Base-by-base conservation (phyloP, 2,113 vertebrate genomes). In the Junco hyemalis region DNA sequence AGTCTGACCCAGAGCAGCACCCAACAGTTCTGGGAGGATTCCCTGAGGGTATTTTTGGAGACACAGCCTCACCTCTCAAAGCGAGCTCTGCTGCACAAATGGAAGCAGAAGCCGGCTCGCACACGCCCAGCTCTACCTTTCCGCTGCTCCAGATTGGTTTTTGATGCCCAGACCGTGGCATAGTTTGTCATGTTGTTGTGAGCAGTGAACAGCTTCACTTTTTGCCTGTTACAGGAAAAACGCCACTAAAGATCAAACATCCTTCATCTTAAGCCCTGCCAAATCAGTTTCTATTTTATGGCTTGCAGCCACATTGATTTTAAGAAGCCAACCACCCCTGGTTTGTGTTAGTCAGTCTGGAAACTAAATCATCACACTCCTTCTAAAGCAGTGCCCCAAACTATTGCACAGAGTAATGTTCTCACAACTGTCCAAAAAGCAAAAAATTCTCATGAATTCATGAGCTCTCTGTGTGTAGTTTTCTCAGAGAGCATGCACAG, bases 181-280 rank as follows among this genome's bases (percentile, higher is more conserved):
- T 99, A 99, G 97, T 99, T 99, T 63, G 99, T 99, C 99, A 99
- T 99, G 80, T 99, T 99, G 96, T 99, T 99, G 94, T 99, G 99
- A 79, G 99, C 98, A 16, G 99, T 99, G 94, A 99, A 99, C 31
- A 99, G 97, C 94, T 99, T 99, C 96, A 99, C 99, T 88, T 99
- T 99, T 93, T 99, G 99, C 95, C 99, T 99, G 93, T 83, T 35
- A 70, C 22, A 56, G 51, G 51, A 63, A 73, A 47, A 69, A 33
- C 51, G 19, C 17, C 40, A 50, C 31, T 36, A 20, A 35, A 61
- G 23, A 35, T 51, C 6, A 90, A 56, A 80, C 25, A 4, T 44
- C 42, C 28, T 83, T 40, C 65, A 54, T 79, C 79, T 77, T 28
- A 51, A 23, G 29, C 23, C 31, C 36, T 66, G 36, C 12, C 19